These are phyloP conservation scores for Sebastiscus albofasciatus DNA, from an alignment of 2,797 vertebrate species.

Conservation along the genomic window DNA sequence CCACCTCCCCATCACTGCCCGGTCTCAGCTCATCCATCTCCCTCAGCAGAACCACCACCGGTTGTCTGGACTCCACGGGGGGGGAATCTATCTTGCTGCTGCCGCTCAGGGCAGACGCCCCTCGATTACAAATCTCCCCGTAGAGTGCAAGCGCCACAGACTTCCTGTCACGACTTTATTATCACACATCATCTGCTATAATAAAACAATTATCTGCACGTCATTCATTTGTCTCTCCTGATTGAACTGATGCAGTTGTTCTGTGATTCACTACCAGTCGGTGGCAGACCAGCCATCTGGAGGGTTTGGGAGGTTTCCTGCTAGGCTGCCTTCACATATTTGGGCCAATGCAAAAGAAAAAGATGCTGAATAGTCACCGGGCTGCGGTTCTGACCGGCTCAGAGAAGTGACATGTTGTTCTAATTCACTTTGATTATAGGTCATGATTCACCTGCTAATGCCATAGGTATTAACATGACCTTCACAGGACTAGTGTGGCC, in stretches of 20 bases:
- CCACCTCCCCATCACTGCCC: no score
- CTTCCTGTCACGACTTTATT: neutral
- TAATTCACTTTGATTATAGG: neutral
- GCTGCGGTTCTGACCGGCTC: neutral
- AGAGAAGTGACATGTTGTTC: neutral
- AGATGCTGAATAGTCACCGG: neutral
- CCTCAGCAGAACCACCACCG: neutral
- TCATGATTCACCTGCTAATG: neutral
- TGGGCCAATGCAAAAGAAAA: neutral
- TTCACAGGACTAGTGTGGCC: neutral
- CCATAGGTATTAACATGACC: neutral
- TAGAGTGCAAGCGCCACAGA: neutral
- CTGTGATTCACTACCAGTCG: conserved; percentile 13
- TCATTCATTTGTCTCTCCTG: neutral
- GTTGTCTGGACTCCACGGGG: neutral
- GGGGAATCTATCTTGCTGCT: neutral
- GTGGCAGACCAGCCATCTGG: conserved; percentile 50
- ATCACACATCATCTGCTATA: neutral
- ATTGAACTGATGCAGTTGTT: neutral
- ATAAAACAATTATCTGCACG: neutral
- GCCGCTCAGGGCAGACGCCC: neutral
- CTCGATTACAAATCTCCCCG: neutral
- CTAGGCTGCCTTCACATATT: neutral
- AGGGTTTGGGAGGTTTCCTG: neutral
- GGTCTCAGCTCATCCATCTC: no score